Conservation (phyloP, 2,888 invertebrate genomes). For the Luffia ferchaultella region DNA sequence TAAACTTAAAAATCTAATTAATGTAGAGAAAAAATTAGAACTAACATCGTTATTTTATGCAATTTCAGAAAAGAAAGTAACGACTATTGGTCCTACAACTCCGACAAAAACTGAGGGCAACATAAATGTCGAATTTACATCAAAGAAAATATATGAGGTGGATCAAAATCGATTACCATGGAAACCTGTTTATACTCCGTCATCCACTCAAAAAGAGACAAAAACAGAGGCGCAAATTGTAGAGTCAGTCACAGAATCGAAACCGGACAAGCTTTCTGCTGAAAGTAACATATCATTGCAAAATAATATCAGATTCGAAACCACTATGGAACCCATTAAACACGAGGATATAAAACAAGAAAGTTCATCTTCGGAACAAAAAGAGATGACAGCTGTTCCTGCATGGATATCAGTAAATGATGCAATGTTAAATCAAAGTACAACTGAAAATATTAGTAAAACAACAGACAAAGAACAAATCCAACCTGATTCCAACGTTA, state of each 20-base stretch:
- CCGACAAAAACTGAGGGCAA: conserved; percentile 24
- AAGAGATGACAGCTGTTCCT: conserved; percentile 17
- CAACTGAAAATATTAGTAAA: no score
- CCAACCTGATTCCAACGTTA: conserved; percentile 29
- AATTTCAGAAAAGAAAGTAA: conserved; percentile 43
- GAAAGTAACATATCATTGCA: conserved; percentile 41
- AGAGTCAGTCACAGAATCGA: conserved; percentile 26
- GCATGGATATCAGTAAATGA: conserved; percentile 18
- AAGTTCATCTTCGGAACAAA: conserved; percentile 22
- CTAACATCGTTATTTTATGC: no score
- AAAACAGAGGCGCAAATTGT: no score
- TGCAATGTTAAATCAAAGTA: conserved; percentile 19
- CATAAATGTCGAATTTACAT: conserved; percentile 34
- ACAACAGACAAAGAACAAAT: conserved; percentile 22
- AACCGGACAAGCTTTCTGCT: conserved; percentile 36
- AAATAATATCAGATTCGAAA: conserved; percentile 21
- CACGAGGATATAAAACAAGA: conserved; percentile 6
- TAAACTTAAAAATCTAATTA: no score
- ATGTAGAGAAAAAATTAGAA: no score
- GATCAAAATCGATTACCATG: conserved; percentile 36
- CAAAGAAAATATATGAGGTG: conserved; percentile 35
- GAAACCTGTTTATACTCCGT: conserved; percentile 28
- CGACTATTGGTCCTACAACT: conserved; percentile 23
- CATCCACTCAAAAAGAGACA: conserved; percentile 20
- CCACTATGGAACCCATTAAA: background rate